These are phyloP conservation scores for Cryptoleucopteryx plumbea DNA, from an alignment of 2,113 vertebrate genomes.

Conservation along the genomic window DNA sequence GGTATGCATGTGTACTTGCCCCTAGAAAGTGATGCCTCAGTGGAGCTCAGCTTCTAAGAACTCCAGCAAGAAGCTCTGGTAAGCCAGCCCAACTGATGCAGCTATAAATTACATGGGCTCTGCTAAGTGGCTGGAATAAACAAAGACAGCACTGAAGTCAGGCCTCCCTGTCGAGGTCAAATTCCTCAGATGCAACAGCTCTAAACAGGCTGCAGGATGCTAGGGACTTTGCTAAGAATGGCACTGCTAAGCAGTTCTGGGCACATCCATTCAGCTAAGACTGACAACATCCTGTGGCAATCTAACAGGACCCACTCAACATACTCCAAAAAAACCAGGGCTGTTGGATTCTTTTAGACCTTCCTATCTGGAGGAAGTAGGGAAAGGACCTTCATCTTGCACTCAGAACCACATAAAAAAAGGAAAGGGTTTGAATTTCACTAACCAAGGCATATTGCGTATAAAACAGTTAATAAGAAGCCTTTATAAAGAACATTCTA, in stretches of 20 bases:
- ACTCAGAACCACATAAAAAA: neutral
- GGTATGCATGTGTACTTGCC: neutral
- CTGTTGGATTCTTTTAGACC: neutral
- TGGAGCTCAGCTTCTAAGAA: neutral
- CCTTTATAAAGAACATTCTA: neutral
- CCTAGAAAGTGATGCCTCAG: neutral
- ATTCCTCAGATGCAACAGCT: neutral
- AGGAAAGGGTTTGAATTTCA: neutral
- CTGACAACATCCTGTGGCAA: neutral
- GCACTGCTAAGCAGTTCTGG: neutral
- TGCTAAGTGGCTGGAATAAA: neutral
- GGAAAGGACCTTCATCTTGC: neutral
- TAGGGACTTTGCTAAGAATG: neutral
- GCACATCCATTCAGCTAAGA: neutral
- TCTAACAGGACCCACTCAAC: neutral
- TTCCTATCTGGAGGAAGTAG: neutral
- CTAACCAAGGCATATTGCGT: neutral
- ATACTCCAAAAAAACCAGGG: neutral
- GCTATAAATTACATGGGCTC: neutral
- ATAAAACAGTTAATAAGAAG: neutral
- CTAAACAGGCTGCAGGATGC: neutral
- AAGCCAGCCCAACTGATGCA: neutral
- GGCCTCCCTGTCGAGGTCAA: neutral
- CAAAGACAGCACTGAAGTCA: neutral
- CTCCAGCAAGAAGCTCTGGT: neutral